Evolutionary conservation across 1,140 invertebrate species (phyloP), one percentile per base, ranked within the genome.

Genomic region (Platyscapa corneri): DNA sequence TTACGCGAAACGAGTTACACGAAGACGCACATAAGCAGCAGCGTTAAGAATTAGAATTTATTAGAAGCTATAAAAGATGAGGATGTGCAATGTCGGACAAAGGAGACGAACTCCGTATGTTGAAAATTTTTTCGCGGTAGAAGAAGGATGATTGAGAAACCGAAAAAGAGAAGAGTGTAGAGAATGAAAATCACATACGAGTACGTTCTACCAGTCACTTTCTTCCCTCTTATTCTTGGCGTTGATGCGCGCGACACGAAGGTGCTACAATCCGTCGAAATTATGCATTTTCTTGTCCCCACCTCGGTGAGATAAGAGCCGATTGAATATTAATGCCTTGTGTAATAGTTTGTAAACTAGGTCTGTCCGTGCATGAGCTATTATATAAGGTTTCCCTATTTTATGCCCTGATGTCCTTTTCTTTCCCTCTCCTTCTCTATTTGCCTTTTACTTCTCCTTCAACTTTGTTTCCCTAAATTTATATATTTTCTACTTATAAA

Each of bases 251-350:
- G 82, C 8, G n/a, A 56, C 75, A 87, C 67, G 81, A 70, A 65
- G 56, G 83, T 42, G 70, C 79, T 78, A 82, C 83, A 42, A 72
- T n/a, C 85, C 88, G 87, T 86, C 88, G 89, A 87, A 92, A 92
- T 93, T 93, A 92, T 92, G 91, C 91, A 92, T 92, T 92, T 92
- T 92, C 91, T 93, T 92, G 91, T 92, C 91, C 90, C 88, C 88
- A 86, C 88, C 89, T 78, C 86, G n/a, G n/a, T n/a, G n/a, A 89
- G 90, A 92, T 92, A 92, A 92, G 90, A 91, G 90, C 90, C 90
- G 89, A 89, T 91, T 92, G 91, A 92, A 93, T 93, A 92, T 91
- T 93, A 92, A 93, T 92, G 90, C 86, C 85, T 86, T 85, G 87
- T 90, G 91, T 92, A 93, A 92, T 91, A 92, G 91, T 93, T 92